Evolutionary conservation across 2,888 invertebrate genomes (phyloP), one percentile per base, ranked within the genome.

Genomic region (Drosophila kokeensis): DNA sequence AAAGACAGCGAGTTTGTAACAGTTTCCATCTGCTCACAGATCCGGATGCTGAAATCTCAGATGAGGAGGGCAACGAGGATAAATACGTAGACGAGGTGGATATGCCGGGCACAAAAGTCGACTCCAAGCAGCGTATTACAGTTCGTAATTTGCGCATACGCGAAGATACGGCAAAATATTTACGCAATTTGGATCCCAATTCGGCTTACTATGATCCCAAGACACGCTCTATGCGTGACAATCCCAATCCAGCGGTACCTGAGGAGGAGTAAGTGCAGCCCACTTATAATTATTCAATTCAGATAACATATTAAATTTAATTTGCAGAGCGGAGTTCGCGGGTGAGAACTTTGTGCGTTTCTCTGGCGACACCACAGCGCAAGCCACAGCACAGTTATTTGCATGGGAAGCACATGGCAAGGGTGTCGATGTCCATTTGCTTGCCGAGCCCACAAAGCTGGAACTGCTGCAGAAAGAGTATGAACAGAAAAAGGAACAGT

Each of bases 141-240:
- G 99, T 99, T 5, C 94, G 99, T 86, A 99, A 99, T 94, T 94
- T 99, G 82, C 96, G 99, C 87, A 99, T 99, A 83, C 95, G 99
- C 86, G 99, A 99, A 93, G 99, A 99, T 93, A 99, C 99, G 0
- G 99, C 99, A 0, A 99, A 99, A 94, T 99, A 99, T 93, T 93
- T 99, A 75, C 94, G 98, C 67, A 99, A 99, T 93, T 94, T 99
- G 90, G 99, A 99, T 94, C 97, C 98, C 0, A 98, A 98, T 92
- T 99, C 99, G 0, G 99, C 99, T 0, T 99, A 99, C 94, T 99
- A 99, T 93, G 99, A 99, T 94, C 99, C 99, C 0, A 99, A 99
- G 94, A 99, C 99, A 0, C 95, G 99, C 68, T 98, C 99, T 0
- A 99, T 99, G 99, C 96, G 99, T 77, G 99, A 99, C 84, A 98